Base-by-base conservation (phyloP, 2,113 vertebrate species). In the Neotoma lepida region DNA sequence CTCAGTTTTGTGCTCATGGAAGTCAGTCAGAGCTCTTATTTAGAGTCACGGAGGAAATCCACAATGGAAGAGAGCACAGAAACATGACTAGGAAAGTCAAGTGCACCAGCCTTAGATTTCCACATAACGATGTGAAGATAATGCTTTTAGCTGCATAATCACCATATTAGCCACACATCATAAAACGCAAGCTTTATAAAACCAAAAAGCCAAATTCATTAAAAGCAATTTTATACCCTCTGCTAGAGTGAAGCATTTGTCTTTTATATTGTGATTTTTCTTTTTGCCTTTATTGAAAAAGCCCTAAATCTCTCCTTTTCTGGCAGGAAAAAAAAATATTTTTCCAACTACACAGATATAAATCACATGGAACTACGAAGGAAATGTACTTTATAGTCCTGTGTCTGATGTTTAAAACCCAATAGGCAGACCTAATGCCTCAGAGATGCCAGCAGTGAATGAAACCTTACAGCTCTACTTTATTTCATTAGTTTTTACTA, bases 21-120 rank as follows among this genome's bases (percentile, higher is more conserved):
- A 98, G 98, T 98, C 98, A 98, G 86, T 97, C 96, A 97, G 98
- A 98, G 98, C 98, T 98, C 98, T 98, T 98, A 97, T 98, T 98
- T 98, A 97, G 97, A 98, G 98, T 98, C 98, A 98, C 97, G 97
- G 98, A 97, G 97, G 97, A 98, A 98, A 98, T 98, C 96, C 93
- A 96, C 97, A 97, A 98, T 58, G 74, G 95, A 96, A 94, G 93
- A 98, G 96, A 97, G 87, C 93, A 94, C 41, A 89, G 97, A 97
- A 95, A 95, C 94, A 96, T 95, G 92, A 96, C 94, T 93, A 96
- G 96, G 96, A 98, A 98, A 97, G 97, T 97, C 97, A 97, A 96
- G 97, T 93, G 82, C 95, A 84, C 89, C 88, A 95, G 98, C 97
- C 96, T 98, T 97, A 96, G 94, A 96, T 98, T 98, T 98, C 98